These are phyloP conservation scores for Polydrusus pterygomalis DNA, from an alignment of 2,888 invertebrate genomes.

Conservation along the genomic window DNA sequence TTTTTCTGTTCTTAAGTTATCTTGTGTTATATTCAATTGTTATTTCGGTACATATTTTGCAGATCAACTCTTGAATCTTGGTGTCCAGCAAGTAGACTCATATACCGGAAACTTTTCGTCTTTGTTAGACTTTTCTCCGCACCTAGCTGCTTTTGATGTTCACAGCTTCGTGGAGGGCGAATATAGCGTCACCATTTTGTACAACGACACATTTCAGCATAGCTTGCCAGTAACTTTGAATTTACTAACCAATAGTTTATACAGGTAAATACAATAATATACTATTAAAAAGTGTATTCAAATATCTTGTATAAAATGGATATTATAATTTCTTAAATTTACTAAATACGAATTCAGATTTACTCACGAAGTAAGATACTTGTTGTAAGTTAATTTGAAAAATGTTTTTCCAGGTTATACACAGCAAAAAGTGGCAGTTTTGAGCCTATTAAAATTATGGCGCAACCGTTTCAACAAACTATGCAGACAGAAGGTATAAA, in stretches of 20 bases:
- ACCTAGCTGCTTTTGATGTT: constrained; percentile 81
- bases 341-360: too few species aligned
- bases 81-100: constrained; percentile 70
- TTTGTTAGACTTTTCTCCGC: constrained; percentile 77
- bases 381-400: background rate
- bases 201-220: constrained; percentile 88
- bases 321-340: too few species aligned
- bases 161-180: constrained; percentile 74
- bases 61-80: constrained; percentile 66
- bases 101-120: constrained; percentile 82
- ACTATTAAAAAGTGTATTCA: background rate
- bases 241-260: constrained; percentile 81
- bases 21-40: background rate
- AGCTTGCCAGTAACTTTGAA: constrained; percentile 85
- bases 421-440: constrained; percentile 41
- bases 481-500: constrained; percentile 84
- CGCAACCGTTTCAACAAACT: constrained; percentile 84
- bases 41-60: constrained; percentile 42
- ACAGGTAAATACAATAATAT: constrained; percentile 75
- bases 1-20: too few species aligned
- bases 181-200: constrained; percentile 78
- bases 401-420: constrained; percentile 44
- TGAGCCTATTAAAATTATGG: constrained; percentile 77
- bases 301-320: too few species aligned
- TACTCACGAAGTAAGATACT: too few species aligned